Conservation (phyloP, 2,113 vertebrate genomes). For the Trochalopteron elliotii region DNA sequence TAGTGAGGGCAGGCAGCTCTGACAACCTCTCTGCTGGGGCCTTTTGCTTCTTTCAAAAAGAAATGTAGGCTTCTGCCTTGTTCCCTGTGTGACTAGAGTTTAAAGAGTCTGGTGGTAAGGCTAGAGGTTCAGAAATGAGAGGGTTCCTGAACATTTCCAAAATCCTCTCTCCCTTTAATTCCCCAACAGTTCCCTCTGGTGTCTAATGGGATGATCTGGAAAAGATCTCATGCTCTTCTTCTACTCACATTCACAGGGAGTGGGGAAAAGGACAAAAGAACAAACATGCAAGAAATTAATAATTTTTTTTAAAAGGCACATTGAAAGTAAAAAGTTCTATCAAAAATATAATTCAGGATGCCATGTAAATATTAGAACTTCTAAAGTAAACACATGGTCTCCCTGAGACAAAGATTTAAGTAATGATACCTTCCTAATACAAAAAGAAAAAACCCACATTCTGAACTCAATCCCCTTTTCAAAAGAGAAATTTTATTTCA, state of each 20-base stretch:
- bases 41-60: background rate
- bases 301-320: background rate
- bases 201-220: background rate
- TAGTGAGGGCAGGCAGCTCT: background rate
- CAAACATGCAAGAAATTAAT: background rate
- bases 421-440: background rate
- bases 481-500: background rate
- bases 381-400: fast-evolving
- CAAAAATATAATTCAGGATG: background rate
- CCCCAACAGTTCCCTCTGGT: background rate
- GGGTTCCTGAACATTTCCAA: background rate
- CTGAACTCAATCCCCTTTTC: background rate
- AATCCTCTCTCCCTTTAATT: background rate
- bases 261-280: background rate
- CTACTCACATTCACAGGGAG: background rate
- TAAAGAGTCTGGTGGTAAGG: background rate
- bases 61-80: background rate
- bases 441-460: background rate
- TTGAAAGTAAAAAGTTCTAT: background rate
- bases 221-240: background rate
- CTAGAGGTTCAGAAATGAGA: background rate
- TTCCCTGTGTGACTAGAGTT: background rate
- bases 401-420: background rate
- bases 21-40: background rate
- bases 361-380: background rate